Conservation (phyloP, 1,140 invertebrate species). For the Drosophila suzukii region DNA sequence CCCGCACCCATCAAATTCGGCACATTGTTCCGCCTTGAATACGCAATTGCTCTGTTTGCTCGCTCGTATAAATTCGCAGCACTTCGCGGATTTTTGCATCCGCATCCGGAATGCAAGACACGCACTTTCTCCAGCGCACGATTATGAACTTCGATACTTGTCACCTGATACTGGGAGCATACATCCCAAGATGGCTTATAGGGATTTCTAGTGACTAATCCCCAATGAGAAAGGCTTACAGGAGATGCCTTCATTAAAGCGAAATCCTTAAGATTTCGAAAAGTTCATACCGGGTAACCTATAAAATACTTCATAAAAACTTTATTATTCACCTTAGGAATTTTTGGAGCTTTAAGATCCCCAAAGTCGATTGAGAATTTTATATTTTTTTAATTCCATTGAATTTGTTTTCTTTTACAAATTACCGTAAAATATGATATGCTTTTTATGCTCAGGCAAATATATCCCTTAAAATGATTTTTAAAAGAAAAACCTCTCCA, state of each 20-base stretch:
- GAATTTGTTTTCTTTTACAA: not conserved
- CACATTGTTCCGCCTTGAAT: slow-evolving; percentile 56
- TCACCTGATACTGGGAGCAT: slow-evolving; percentile 22
- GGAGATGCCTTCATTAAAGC: slow-evolving; percentile 5
- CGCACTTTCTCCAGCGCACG: slow-evolving; percentile 20
- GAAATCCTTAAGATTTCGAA: too few species aligned
- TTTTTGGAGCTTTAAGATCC: too few species aligned
- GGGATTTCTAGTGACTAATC: slow-evolving; percentile 26
- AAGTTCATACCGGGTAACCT: too few species aligned
- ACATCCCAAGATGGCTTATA: not conserved
- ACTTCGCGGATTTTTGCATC: slow-evolving; percentile 26
- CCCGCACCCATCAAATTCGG: slow-evolving; percentile 54
- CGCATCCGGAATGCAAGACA: slow-evolving; percentile 29
- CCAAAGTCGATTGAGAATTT: too few species aligned
- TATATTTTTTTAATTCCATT: too few species aligned
- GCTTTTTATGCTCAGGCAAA: not conserved
- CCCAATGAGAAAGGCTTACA: not conserved
- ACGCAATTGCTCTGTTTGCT: slow-evolving; percentile 22
- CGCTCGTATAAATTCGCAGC: slow-evolving; percentile 18
- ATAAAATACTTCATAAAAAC: not conserved
- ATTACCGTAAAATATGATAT: not conserved
- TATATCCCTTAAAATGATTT: not conserved
- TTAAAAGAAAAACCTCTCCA: not conserved
- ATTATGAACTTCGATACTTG: slow-evolving; percentile 35
- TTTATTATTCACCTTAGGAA: too few species aligned